Percentiles rank a stretch among this genome's conserved stretches.
These are phyloP conservation scores for Gryllus bimaculatus DNA, from an alignment of 1,140 invertebrate species.

Conservation along the genomic window DNA sequence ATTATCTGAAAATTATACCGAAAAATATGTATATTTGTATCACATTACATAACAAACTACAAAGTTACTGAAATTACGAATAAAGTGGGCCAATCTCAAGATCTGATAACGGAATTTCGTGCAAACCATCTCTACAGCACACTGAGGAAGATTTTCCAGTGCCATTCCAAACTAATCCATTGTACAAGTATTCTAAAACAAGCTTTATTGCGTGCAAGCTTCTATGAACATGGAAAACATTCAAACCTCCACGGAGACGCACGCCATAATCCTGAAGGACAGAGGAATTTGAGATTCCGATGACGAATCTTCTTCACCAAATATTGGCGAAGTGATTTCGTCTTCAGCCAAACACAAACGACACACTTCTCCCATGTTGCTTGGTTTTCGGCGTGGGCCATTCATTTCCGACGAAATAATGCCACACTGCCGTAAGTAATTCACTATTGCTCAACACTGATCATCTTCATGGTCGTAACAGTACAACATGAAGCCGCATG, in stretches of 20 bases:
- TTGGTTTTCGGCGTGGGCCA: background rate
- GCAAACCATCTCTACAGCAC: background rate
- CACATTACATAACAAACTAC: background rate
- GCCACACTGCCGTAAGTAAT: background rate
- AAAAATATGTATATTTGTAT: too few relatives aligned
- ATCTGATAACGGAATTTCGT: background rate
- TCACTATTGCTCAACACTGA: background rate
- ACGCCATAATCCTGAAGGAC: conserved; percentile 47
- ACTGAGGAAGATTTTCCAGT: too few relatives aligned
- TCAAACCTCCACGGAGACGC: conserved; percentile 49
- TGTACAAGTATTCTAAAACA: too few relatives aligned
- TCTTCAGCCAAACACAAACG: conserved; percentile 50
- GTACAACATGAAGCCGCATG: background rate
- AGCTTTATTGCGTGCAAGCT: background rate
- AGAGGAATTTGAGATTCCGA: conserved; percentile 30
- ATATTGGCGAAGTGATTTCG: conserved; percentile 38
- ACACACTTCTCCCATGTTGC: conserved; percentile 35
- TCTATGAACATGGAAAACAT: background rate
- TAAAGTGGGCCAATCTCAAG: background rate
- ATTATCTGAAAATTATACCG: too few relatives aligned
- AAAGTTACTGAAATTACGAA: background rate
- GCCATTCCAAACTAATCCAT: too few relatives aligned
- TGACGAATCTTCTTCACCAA: conserved; percentile 34
- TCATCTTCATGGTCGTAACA: background rate
- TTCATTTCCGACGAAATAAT: background rate